phyloP scores from a whole-genome alignment of 2,888 invertebrate genomes.

The Ametastegia equiseti region DNA sequence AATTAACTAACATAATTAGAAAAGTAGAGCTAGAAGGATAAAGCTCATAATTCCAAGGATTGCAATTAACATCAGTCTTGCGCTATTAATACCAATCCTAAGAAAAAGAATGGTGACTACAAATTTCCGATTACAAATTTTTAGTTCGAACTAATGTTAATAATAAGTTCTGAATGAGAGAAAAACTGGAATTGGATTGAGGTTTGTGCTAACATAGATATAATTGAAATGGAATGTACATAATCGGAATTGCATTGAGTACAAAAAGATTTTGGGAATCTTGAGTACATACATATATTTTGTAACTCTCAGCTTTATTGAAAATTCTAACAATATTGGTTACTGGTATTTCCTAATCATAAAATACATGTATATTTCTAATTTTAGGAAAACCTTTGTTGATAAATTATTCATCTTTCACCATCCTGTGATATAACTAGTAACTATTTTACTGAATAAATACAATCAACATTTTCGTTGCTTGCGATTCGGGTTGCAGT shows the following conservation, averaged over 20 bases:
- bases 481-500: not conserved
- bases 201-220: not conserved
- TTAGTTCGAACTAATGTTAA: not conserved
- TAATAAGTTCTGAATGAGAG: not conserved
- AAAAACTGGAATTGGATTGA: not conserved
- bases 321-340: conserved; percentile 24
- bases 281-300: not conserved
- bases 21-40: not conserved
- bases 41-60: not conserved
- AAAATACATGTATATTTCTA: not conserved
- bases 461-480: not conserved
- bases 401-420: not conserved
- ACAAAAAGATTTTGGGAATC: conserved; percentile 27
- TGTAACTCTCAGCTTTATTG: conserved; percentile 15
- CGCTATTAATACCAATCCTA: not conserved
- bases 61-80: not conserved
- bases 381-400: not conserved
- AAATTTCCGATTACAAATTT: not conserved
- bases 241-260: not conserved
- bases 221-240: not conserved
- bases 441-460: not conserved
- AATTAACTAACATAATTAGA: not conserved
- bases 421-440: not conserved
- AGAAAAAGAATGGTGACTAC: not conserved
- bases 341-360: conserved; percentile 10